Base-by-base conservation (phyloP, 2,888 invertebrate species). In the Phalera bucephala region DNA sequence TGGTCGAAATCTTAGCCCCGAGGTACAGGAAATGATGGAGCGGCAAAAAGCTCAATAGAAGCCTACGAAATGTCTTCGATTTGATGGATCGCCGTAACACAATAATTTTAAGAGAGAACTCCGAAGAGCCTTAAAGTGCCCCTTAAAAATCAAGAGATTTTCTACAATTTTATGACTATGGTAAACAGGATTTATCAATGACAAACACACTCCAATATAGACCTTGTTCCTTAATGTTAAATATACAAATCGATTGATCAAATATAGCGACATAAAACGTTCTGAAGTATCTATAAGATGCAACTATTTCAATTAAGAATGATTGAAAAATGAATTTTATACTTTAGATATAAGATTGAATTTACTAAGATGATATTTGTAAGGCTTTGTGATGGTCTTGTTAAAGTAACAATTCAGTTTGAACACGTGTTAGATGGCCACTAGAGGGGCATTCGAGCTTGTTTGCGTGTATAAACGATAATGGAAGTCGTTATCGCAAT, bases 81-180 rank as follows among this genome's bases (percentile, higher is more conserved):
- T 79, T 89, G 89, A 89, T 88, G 82, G 84, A 88, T 89, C 72
- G 79, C 72, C 74, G 76, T 82, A 84, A 87, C 82, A 86, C 80
- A 88, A 88, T 85, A 73, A 84, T 80, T 82, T 69, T 76, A 74
- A 70, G 74, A 76, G 71, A 71, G 71, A 69, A 63, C 63, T 64
- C 52, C 68, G 72, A 63, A 71, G 74, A 72, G 73, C 82, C 75
- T 76, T 82, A 80, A 84, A 86, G 83, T 80, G 86, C 84, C 83
- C 84, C 84, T 84, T 80, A 80, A 80, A 76, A 80, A 82, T 84
- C 82, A 80, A 84, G 81, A 82, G 86, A 85, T 81, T 83, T 85
- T 80, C 79, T 83, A 80, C 79, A 83, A 77, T 73, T 80, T 77
- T 67, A 69, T 66, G 64, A 52, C 56, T 57, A 59, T 63, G 59